Evolutionary conservation across 2,888 invertebrate species (phyloP), one percentile per base, ranked within the genome.

Genomic region (Agriotes lineatus): DNA sequence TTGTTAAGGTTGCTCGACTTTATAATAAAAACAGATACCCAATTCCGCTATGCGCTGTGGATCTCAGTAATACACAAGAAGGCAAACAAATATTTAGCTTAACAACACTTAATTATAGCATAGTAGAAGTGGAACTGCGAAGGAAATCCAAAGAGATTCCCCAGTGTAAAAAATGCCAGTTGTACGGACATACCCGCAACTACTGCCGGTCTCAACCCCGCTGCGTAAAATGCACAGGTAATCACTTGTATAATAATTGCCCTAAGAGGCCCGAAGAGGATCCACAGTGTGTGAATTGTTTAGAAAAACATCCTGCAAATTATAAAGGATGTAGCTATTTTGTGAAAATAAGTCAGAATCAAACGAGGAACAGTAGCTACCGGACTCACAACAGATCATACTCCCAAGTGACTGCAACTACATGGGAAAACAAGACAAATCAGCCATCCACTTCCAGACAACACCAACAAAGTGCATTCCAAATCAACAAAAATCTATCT

Each of bases 51-150:
- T 39, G 39, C 25, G 50, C 52, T 16, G 42, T 42, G 7, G 63
- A 63, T 6, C 10, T n/a, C n/a, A n/a, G n/a, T n/a, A n/a, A n/a
- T n/a, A 54, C 19, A 10, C 30, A 63, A 4, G 20, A 0, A 20
- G 52, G 19, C 9, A 56, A 63, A 22, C 22, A 63, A 39, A 63
- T 63, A n/a, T 37, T 63, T n/a, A 54, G 52, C 20, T 12, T 62
- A 52, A 18, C 14, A 3, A 16, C 50, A 19, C 9, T 62, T 45
- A 12, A 50, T 7, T 25, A 62, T 16, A n/a, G 33, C 19, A 52
- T 62, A 37, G 25, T 62, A 1, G n/a, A 48, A 18, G 62, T 62
- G 12, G 50, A 62, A 52, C 58, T 48, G 9, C 18, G 37, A 48
- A n/a, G n/a, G n/a, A n/a, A n/a, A n/a, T n/a, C n/a, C n/a, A n/a